phyloP scores from a whole-genome alignment of 2,113 vertebrate species.

The human region DNA sequence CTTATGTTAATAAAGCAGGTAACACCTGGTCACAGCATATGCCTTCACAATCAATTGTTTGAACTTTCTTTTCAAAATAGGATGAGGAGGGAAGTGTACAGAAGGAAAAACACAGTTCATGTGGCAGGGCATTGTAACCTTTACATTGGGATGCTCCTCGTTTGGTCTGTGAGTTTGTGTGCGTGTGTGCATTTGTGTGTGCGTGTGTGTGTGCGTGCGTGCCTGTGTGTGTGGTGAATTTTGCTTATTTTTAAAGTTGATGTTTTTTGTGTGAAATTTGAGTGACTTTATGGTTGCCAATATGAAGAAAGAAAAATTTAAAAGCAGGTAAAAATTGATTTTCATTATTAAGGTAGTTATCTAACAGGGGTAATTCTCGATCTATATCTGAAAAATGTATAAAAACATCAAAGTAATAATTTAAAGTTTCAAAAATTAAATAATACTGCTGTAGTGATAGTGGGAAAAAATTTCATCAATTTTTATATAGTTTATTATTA shows the following conservation, averaged over 20 bases:
- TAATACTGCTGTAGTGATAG: background rate
- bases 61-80: background rate
- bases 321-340: background rate
- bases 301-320: background rate
- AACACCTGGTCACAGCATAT: background rate
- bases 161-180: too few relatives aligned
- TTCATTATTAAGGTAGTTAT: background rate
- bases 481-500: background rate
- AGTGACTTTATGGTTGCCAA: background rate
- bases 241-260: background rate
- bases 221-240: background rate
- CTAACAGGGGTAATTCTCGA: background rate
- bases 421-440: background rate
- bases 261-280: background rate
- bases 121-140: background rate
- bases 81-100: background rate
- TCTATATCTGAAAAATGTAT: background rate
- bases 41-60: background rate
- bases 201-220: fast-evolving
- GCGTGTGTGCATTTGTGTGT: fast-evolving
- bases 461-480: background rate
- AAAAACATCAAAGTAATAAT: background rate
- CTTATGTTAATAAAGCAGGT: background rate
- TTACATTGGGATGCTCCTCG: background rate
- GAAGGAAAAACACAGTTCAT: background rate